A percentile compares a stretch with the other conserved stretches of the same genome.
Evolutionary conservation across 1,140 invertebrate species (phyloP).

Genomic region (Chrysoperla carnea): DNA sequence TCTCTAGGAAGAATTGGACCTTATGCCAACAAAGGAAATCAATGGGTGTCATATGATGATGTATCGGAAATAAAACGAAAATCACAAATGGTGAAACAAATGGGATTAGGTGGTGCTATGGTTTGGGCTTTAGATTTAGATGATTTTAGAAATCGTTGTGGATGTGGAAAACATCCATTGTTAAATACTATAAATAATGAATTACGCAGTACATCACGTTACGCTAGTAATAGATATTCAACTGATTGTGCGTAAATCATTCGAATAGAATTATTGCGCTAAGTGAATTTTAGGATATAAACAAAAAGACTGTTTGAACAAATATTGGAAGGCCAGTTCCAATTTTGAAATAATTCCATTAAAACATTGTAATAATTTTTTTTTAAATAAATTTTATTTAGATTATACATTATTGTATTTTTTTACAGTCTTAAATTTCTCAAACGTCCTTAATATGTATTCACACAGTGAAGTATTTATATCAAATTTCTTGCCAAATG

Average conservation of each 20-base stretch:
- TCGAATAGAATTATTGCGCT: not conserved
- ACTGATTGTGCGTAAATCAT: constrained; percentile 15
- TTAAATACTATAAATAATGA: constrained; percentile 35
- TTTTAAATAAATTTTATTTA: no score
- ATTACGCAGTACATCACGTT: constrained; percentile 18
- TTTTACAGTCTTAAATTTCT: no score
- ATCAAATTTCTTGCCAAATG: no score
- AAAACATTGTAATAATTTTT: no score
- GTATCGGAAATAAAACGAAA: constrained; percentile 40
- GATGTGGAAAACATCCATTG: constrained; percentile 38
- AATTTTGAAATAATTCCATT: no score
- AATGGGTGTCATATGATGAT: constrained; percentile 74
- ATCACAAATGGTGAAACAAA: constrained; percentile 33
- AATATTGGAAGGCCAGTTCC: no score
- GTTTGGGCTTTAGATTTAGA: constrained; percentile 63
- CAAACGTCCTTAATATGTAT: no score
- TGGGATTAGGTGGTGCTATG: constrained; percentile 55
- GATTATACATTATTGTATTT: no score
- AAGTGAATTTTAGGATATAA: no score
- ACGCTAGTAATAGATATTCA: constrained; percentile 9
- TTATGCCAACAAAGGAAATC: constrained; percentile 48
- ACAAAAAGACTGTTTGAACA: no score
- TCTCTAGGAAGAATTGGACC: constrained; percentile 46
- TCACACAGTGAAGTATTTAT: no score
- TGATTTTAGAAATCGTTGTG: constrained; percentile 49